These are phyloP conservation scores for Arctopsyche grandis DNA, from an alignment of 1,140 invertebrate genomes.

Conservation along the genomic window DNA sequence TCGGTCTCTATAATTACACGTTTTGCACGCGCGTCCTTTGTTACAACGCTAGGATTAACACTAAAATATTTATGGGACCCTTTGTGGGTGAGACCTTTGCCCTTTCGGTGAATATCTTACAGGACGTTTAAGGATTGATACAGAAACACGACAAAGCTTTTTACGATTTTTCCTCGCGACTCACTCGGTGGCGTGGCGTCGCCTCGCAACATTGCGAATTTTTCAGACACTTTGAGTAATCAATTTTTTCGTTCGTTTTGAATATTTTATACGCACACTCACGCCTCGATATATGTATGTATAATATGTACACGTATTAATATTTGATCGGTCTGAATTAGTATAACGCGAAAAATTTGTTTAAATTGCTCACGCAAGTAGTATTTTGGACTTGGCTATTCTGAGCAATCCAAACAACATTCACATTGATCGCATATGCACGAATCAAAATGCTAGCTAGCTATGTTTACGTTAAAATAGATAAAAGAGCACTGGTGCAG, in stretches of 20 bases:
- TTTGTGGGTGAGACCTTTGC: slow-evolving; percentile 10
- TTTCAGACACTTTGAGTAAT: not conserved
- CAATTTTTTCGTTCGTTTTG: not conserved
- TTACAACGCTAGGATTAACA: slow-evolving; percentile 15
- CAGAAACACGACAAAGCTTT: slow-evolving; percentile 21
- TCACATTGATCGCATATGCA: slow-evolving; percentile 10
- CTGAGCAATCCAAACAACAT: slow-evolving; percentile 3
- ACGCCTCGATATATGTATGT: not conserved
- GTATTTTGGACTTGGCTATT: not conserved
- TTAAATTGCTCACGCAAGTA: not conserved
- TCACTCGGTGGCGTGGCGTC: not conserved
- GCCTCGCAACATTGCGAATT: not conserved
- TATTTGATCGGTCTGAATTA: not conserved
- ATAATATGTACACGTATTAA: not conserved
- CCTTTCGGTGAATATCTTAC: slow-evolving; percentile 23
- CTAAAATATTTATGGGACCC: slow-evolving; percentile 24
- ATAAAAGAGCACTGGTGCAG: slow-evolving; percentile 11
- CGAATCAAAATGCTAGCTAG: not conserved
- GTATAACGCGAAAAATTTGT: not conserved
- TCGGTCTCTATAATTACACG: slow-evolving; percentile 17
- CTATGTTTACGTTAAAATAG: not conserved
- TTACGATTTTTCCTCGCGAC: not conserved
- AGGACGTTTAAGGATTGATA: slow-evolving; percentile 32
- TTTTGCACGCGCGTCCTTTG: not conserved
- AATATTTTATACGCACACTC: not conserved